Evolutionary conservation across 2,797 vertebrate genomes (phyloP).

Genomic region (Coluber constrictor): DNA sequence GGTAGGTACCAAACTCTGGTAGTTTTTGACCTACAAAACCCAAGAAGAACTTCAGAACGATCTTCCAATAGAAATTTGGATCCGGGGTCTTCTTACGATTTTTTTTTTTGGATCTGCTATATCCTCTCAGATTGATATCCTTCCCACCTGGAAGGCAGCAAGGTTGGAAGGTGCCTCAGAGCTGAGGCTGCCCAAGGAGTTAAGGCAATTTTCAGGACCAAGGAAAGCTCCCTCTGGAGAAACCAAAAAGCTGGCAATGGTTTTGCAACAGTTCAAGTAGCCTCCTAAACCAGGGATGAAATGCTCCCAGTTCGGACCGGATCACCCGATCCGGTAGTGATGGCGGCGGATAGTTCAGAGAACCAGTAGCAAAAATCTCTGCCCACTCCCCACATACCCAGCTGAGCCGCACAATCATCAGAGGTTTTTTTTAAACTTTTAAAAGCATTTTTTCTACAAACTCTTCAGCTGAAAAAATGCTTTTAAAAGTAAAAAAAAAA

Average conservation of each 20-base stretch:
- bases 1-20: conserved; percentile 66
- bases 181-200: neutral
- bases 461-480: no score
- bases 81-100: neutral
- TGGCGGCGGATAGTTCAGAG: no score
- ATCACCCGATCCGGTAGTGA: no score
- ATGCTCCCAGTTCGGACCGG: no score
- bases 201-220: neutral
- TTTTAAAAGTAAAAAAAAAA: no score
- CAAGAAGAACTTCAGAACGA: neutral
- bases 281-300: neutral
- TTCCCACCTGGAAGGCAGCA: neutral
- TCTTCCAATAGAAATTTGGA: neutral
- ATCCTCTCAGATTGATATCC: neutral
- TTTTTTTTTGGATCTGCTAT: neutral
- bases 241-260: neutral
- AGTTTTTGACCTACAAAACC: no score
- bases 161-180: neutral
- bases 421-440: no score
- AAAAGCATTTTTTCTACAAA: no score
- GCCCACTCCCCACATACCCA: no score
- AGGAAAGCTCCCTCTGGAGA: neutral
- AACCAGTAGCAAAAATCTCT: no score
- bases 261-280: neutral
- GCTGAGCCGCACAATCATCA: no score